Conservation (phyloP, 2,888 invertebrate species). For the Rotaria macrura region DNA sequence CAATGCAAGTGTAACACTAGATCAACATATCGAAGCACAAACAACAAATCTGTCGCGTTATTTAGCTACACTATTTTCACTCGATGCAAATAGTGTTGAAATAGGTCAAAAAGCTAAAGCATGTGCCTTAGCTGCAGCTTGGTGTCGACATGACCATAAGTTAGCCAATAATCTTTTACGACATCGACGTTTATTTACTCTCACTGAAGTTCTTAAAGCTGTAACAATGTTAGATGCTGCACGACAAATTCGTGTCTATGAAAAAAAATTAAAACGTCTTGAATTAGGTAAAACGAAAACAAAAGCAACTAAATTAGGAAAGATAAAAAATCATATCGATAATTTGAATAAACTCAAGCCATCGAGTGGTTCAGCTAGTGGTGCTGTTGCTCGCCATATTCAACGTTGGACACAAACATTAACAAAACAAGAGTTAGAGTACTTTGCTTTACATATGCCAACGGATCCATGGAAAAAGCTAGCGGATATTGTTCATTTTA, state of each 20-base stretch:
- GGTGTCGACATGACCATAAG: constrained; percentile 44
- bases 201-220: constrained; percentile 38
- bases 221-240: constrained; percentile 42
- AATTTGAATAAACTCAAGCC: constrained; percentile 42
- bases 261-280: constrained; percentile 39
- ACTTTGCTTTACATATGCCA: constrained; percentile 46
- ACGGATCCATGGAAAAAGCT: constrained; percentile 46
- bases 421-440: constrained; percentile 44
- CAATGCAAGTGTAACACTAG: constrained; percentile 26
- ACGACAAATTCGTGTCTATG: constrained; percentile 41
- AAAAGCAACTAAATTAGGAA: constrained; percentile 39
- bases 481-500: constrained; percentile 47
- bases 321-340: constrained; percentile 44
- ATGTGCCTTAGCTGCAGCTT: constrained; percentile 43
- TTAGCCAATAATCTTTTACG: constrained; percentile 41
- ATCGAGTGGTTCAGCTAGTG: constrained; percentile 44
- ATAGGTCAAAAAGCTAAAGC: constrained; percentile 41
- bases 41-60: constrained; percentile 22
- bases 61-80: constrained; percentile 24
- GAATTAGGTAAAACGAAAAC: background rate
- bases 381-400: constrained; percentile 44
- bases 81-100: constrained; percentile 27
- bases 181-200: constrained; percentile 39
- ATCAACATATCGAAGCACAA: constrained; percentile 31
- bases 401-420: constrained; percentile 42